A percentile compares a stretch with the other conserved stretches of the same genome.
Conservation (phyloP, 2,797 vertebrate species). For the Agapornis canus region DNA sequence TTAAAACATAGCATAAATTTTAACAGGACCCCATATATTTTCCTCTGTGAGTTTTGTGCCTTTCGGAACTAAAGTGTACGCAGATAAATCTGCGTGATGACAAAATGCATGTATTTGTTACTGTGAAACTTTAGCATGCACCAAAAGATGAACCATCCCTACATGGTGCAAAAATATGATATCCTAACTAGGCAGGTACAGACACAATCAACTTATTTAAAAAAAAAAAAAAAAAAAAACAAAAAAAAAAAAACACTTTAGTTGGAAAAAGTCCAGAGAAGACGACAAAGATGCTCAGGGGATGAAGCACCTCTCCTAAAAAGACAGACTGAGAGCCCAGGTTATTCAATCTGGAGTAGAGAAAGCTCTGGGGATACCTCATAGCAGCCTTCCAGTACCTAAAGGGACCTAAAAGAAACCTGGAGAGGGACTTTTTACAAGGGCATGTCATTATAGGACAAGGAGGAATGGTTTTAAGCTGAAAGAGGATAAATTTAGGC, state of each 20-base stretch:
- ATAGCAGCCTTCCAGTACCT: background rate
- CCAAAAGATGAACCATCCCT: constrained; percentile 56
- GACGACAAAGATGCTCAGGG: background rate
- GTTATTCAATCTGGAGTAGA: background rate
- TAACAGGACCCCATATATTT: background rate
- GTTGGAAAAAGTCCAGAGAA: background rate
- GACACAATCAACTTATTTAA: constrained; percentile 18
- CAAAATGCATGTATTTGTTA: constrained; percentile 2
- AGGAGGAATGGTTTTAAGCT: background rate
- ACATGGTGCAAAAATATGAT: constrained; percentile 44
- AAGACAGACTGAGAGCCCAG: background rate
- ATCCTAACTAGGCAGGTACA: constrained; percentile 63
- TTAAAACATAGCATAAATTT: constrained; percentile 8
- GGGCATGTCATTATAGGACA: background rate
- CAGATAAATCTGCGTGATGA: background rate
- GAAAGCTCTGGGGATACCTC: background rate
- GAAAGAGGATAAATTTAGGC: background rate
- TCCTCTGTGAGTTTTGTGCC: background rate
- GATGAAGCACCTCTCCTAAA: background rate
- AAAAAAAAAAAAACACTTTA: background rate
- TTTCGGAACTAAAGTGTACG: background rate
- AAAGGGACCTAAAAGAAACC: background rate
- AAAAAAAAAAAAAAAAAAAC: too few species aligned
- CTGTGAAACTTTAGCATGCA: constrained; percentile 11
- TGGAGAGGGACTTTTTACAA: background rate